These are phyloP conservation scores for Melipona quadrifasciata DNA, from an alignment of 1,140 invertebrate genomes.

Conservation along the genomic window DNA sequence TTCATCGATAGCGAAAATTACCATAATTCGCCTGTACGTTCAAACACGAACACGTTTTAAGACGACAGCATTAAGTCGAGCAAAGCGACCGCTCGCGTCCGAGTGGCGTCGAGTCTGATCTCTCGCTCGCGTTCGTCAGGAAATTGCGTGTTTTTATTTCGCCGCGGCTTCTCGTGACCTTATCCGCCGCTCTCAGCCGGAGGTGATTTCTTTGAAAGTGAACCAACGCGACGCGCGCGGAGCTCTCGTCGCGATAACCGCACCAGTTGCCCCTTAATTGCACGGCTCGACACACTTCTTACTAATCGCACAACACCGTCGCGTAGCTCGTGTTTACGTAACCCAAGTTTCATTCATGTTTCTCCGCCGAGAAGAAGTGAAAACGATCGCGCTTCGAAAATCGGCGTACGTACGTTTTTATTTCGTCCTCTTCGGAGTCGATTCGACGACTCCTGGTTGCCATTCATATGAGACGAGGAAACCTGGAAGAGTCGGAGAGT, in stretches of 20 bases:
- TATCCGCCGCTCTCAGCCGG: slow-evolving; percentile 38
- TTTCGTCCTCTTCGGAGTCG: background rate
- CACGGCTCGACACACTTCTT: slow-evolving; percentile 59
- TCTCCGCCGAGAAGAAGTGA: background rate
- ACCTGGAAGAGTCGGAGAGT: too few species aligned
- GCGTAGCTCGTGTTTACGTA: slow-evolving; percentile 54
- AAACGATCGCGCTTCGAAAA: too few species aligned
- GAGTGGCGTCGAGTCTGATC: background rate
- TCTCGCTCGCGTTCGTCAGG: background rate
- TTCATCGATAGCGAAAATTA: background rate
- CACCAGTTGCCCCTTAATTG: slow-evolving; percentile 52
- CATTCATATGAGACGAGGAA: too few species aligned
- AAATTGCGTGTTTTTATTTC: slow-evolving; percentile 14
- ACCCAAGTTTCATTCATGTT: slow-evolving; percentile 64
- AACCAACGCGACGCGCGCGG: slow-evolving; percentile 12
- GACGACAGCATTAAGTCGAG: slow-evolving; percentile 3
- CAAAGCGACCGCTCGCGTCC: background rate
- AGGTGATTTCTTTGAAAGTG: slow-evolving; percentile 41
- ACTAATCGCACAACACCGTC: slow-evolving; percentile 52
- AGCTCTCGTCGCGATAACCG: slow-evolving; percentile 23
- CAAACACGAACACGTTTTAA: background rate
- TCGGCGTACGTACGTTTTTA: slow-evolving; percentile 13
- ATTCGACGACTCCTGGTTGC: background rate
- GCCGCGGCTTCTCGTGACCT: slow-evolving; percentile 24
- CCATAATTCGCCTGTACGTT: background rate